Evolutionary conservation across 1,140 invertebrate species (phyloP).

Genomic region (Trachymyrmex cornetzi): DNA sequence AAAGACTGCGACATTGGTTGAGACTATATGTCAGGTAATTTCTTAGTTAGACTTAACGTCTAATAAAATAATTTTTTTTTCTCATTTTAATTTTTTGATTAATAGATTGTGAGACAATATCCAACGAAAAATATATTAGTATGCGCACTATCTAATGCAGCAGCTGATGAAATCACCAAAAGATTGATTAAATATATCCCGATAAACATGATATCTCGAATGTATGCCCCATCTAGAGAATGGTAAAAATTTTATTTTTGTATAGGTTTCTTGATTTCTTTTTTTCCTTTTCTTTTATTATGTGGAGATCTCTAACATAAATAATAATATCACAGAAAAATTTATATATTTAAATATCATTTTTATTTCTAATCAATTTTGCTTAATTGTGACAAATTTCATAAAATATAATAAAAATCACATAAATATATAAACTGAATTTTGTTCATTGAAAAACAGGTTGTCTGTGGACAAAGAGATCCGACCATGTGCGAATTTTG

Average conservation of each 20-base stretch:
- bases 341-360: background rate
- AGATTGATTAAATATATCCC: slow-evolving; percentile 86
- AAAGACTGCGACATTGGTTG: slow-evolving; percentile 93
- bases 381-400: background rate
- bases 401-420: background rate
- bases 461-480: slow-evolving; percentile 76
- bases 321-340: background rate
- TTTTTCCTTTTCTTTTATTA: slow-evolving; percentile 72
- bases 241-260: slow-evolving; percentile 79
- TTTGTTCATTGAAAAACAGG: slow-evolving; percentile 49
- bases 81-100: slow-evolving; percentile 54
- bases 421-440: slow-evolving; percentile 17
- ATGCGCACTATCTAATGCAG: slow-evolving; percentile 92
- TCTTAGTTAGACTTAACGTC: background rate
- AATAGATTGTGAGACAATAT: slow-evolving; percentile 82
- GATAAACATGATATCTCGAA: slow-evolving; percentile 82
- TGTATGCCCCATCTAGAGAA: slow-evolving; percentile 85
- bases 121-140: slow-evolving; percentile 88
- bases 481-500: slow-evolving; percentile 79
- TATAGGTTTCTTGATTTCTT: slow-evolving; percentile 70
- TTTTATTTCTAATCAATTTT: background rate
- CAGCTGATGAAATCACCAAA: slow-evolving; percentile 91
- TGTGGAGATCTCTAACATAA: slow-evolving; percentile 43
- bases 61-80: background rate
- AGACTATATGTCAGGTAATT: slow-evolving; percentile 89